Evolutionary conservation across 1,140 invertebrate species (phyloP), one percentile per base, ranked within the genome.

Genomic region (Piezodorus guildinii): DNA sequence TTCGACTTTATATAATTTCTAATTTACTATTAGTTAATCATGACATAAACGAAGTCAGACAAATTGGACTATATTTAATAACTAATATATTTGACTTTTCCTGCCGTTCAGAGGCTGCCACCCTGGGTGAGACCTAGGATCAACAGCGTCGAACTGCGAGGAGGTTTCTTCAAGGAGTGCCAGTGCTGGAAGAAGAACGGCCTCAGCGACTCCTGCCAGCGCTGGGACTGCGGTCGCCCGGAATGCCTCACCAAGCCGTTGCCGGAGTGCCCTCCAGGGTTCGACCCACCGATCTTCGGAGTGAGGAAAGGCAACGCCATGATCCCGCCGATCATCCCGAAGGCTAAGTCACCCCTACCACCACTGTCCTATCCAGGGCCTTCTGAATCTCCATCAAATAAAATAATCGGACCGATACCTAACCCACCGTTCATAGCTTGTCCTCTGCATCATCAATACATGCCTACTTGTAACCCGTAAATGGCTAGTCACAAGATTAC

Each of bases 101-200:
- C n/a, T n/a, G n/a, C n/a, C n/a, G n/a, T 67, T 12, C 45, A 68
- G 67, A 64, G 51, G 54, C 19, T 63, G 10, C 65, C 67, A 17
- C 67, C 67, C 9, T 68, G 67, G 67, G 60, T 59, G 51, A 61
- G 52, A 23, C 67, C 67, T 10, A 69, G 73, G 65, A 74, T 75
- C 61, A 84, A 82, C 68, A 86, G 82, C 69, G 80, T 80, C n/a
- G 84, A 88, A 67, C 73, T 88, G 58, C 79, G 85, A 6, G 78
- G 76, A 21, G 80, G 85, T 49, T 77, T 83, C 59, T 77, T 86
- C 70, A 80, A 85, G 66, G 81, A 80, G 62, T 88, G 86, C 68
- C 81, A 86, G 64, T 89, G 86, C 69, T 82, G 85, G 56, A 85
- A 82, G 68, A 78, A 84, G n/a, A 87, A 88, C 73, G 86, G 86